Conservation (phyloP, 2,797 vertebrate species). For the Hydrocynus forskahlii region DNA sequence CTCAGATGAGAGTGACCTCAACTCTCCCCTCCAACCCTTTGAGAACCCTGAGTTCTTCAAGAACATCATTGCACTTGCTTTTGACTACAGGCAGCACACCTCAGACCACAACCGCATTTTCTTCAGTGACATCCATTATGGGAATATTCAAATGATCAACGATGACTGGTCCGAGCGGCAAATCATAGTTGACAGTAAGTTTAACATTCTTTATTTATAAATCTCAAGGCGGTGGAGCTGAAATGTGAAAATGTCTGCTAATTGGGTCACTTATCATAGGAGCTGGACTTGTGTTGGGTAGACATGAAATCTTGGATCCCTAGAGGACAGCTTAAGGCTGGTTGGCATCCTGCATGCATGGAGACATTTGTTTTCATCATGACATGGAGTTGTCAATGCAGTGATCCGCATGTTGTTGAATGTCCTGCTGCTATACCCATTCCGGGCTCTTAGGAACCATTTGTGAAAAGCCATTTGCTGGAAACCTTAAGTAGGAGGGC, state of each 20-base stretch:
- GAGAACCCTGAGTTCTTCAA: conserved; percentile 93
- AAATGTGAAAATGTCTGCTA: conserved; percentile 21
- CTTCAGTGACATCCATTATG: conserved; percentile 95
- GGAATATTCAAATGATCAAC: conserved; percentile 96
- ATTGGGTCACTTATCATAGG: conserved; percentile 16
- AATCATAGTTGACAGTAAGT: conserved; percentile 94
- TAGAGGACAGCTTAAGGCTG: conserved; percentile 4
- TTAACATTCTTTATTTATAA: conserved; percentile 16
- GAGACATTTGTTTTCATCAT: conserved; percentile 41
- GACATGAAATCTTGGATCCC: conserved; percentile 23
- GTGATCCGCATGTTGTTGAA: conserved; percentile 58
- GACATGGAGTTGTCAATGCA: conserved; percentile 39
- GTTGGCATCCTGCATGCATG: background rate
- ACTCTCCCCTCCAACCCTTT: conserved; percentile 92
- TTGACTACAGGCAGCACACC: conserved; percentile 88
- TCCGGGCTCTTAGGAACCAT: conserved; percentile 58
- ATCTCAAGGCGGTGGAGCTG: background rate
- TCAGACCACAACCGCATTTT: conserved; percentile 92
- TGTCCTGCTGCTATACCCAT: conserved; percentile 44
- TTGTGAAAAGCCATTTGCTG: conserved; percentile 68
- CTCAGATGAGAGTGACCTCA: conserved; percentile 94
- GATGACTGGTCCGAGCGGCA: conserved; percentile 93
- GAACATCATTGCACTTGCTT: conserved; percentile 91
- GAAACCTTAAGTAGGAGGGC: conserved; percentile 62
- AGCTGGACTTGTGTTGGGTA: conserved; percentile 20